Evolutionary conservation across 2,797 vertebrate species (phyloP), one percentile per base, ranked within the genome.

Genomic region (Phyllotis vaccarum): DNA sequence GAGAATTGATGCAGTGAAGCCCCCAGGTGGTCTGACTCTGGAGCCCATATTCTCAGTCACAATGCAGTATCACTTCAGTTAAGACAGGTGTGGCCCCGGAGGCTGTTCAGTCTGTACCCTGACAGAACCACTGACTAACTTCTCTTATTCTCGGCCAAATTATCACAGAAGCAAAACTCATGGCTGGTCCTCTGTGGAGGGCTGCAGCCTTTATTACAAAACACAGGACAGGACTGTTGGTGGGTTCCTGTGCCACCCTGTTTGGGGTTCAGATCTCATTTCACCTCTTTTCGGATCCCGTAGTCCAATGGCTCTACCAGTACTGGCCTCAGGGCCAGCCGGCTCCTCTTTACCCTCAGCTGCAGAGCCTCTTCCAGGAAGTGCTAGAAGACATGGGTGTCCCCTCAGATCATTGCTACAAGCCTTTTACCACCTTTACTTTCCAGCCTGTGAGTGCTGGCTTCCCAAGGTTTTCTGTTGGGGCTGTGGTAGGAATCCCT

Each of bases 371-470:
- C 85, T 99, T 99, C 98, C 98, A 98, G 76, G 98, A 99, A 96
- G 99, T 99, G 60, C 97, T 99, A 11, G 97, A 98, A 72, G 99
- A 99, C 88, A 97, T 96, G 8, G 94, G 90, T 0, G 75, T 99
- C 82, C 97, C 96, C 34, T 98, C 98, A 0, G 0, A 95, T 13
- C 97, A 97, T 72, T 97, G 94, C 21, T 99, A 99, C 95, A 98
- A 94, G 14, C 98, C 99, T 29, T 99, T 99, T 10, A 99, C 99
- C 6, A 98, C 99, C 79, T 99, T 99, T 66, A 98, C 99, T 40
- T 99, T 99, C 97, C 99, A 99, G 49, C 99, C 99, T 0, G 98
- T 99, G 56, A 99, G 99, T 0, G 99, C 99, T 0, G 99, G 99
- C 12, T 97, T 99, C 75, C 99, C 99, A 0, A 99, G 99, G 99